These are phyloP conservation scores for Picus viridis DNA, from an alignment of 2,797 vertebrate species.

Conservation along the genomic window DNA sequence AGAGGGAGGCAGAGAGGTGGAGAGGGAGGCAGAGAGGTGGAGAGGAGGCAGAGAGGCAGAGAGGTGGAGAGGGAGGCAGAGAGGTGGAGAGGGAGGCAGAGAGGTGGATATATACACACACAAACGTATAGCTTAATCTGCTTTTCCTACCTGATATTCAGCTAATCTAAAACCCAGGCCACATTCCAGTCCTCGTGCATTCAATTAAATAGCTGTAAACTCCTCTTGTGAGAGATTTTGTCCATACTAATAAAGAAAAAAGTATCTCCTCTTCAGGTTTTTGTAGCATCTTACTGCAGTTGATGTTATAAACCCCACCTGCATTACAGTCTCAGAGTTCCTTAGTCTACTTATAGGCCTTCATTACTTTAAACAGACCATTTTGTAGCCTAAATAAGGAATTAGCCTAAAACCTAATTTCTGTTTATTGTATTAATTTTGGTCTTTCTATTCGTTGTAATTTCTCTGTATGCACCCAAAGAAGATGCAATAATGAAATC, in stretches of 20 bases:
- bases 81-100: no score
- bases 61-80: no score
- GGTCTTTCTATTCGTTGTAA: background rate
- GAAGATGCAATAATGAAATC: background rate
- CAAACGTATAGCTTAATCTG: background rate
- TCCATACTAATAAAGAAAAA: background rate
- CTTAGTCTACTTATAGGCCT: background rate
- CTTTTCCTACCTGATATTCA: background rate
- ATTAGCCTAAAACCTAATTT: background rate
- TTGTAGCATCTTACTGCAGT: background rate
- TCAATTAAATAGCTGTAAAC: background rate
- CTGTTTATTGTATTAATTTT: background rate
- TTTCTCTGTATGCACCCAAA: background rate
- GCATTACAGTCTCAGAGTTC: background rate
- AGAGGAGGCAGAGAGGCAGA: no score
- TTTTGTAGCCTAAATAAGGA: background rate
- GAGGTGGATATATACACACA: no score
- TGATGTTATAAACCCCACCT: background rate
- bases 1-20: no score
- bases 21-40: no score
- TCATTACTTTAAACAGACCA: background rate
- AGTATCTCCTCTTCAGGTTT: background rate
- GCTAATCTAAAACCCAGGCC: background rate
- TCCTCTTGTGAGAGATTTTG: background rate
- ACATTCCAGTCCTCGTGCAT: background rate